A percentile compares a stretch with the other conserved stretches of the same genome.
phyloP scores from a whole-genome alignment of 92 coral and sea anemone species.

The Parazoanthus swiftii region DNA sequence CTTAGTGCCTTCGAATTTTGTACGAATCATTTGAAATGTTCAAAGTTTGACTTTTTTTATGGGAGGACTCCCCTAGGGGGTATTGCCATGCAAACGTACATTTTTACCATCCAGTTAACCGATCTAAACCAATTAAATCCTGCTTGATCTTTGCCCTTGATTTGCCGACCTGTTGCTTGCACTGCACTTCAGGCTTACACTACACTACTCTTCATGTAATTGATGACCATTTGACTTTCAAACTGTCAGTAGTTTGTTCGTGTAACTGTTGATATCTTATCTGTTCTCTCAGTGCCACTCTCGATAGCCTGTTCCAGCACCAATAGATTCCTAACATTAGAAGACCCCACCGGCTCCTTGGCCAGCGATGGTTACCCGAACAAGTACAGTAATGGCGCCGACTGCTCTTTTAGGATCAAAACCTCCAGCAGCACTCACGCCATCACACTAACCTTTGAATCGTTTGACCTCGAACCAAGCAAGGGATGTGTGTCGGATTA shows the following conservation, averaged over 20 bases:
- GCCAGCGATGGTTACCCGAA: slow-evolving; percentile 63
- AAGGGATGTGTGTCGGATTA: slow-evolving; percentile 59
- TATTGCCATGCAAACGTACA: too few species aligned
- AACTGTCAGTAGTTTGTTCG: neutral
- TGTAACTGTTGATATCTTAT: neutral
- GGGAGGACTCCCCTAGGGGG: too few species aligned
- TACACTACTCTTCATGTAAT: too few species aligned
- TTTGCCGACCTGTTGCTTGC: too few species aligned
- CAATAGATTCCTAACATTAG: neutral
- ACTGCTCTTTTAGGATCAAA: slow-evolving; percentile 52
- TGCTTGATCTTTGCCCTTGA: too few species aligned
- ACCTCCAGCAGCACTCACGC: slow-evolving; percentile 46
- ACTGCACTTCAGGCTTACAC: too few species aligned
- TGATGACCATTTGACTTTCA: neutral
- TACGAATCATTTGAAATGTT: too few species aligned
- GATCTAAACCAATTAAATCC: too few species aligned
- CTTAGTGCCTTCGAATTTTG: too few species aligned
- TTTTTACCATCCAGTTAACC: too few species aligned
- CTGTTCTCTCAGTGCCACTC: slow-evolving; percentile 45
- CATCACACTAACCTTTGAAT: slow-evolving; percentile 58
- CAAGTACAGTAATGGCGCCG: slow-evolving; percentile 55
- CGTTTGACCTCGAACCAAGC: slow-evolving; percentile 48
- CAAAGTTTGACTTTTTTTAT: too few species aligned
- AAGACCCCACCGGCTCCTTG: slow-evolving; percentile 47
- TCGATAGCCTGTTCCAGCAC: slow-evolving; percentile 49